Base-by-base conservation (phyloP, 2,888 invertebrate genomes). In the Plebejus argus region DNA sequence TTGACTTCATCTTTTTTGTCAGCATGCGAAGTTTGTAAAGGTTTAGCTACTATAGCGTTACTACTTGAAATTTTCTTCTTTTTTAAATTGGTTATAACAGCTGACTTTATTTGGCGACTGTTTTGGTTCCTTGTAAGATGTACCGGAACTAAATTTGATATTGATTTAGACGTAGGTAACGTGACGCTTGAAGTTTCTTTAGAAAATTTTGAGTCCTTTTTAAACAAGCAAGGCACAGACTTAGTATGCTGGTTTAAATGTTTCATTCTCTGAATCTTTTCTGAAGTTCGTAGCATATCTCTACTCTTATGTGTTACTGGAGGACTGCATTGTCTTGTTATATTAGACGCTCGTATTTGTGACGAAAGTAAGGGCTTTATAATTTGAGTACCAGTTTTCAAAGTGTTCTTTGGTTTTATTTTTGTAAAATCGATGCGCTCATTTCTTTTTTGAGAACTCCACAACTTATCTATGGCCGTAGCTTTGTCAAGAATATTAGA, bases 381-480 rank as follows among this genome's bases (percentile, higher is more conserved):
- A 83, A 86, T 89, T 78, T 78, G 53, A 78, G 81, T 28, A 77
- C 80, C 80, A 74, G 78, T 80, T 76, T 76, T 79, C 1, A 53
- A 61, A 7, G 53, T 18, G 77, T 53, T 81, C 70, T 86, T 91
- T 39, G 85, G 83, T 83, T 82, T 86, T 71, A 86, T 82, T 88
- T 93, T 94, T 70, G 86, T 80, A 70, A 89, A 78, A 82, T 93
- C 91, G 76, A 93, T 91, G 18, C 89, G 89, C 86, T 93, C 93
- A 83, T 93, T 93, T 81, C 94, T 86, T 83, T 92, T 93, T 83
- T 94, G 93, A 76, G 93, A 87, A 83, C 92, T 90, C 94, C 94
- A 94, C 49, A 94, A 83, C 82, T 95, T 95, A 84, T 96, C 96
- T 83, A 95, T 91, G 3, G 95, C 87, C 35, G 94, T 94, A 0